phyloP scores from a whole-genome alignment of 1,140 invertebrate species.

The Adoxophyes honmai region DNA sequence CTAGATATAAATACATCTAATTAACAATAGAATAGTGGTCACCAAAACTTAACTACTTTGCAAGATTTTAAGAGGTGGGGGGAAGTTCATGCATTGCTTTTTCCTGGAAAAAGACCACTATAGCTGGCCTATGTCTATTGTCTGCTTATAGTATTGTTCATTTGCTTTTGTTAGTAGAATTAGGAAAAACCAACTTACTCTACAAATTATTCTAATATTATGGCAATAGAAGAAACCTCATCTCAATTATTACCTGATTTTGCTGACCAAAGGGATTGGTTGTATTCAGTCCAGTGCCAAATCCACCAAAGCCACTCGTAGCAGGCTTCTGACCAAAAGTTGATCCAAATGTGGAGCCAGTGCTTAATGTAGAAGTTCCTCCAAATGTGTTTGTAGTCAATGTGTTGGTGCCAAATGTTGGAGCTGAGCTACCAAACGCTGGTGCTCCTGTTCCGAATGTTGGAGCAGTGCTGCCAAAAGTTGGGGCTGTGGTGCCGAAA shows the following conservation, averaged over 20 bases:
- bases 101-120: no score
- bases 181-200: no score
- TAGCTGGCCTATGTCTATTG: no score
- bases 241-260: slow-evolving; percentile 34
- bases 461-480: slow-evolving; percentile 1
- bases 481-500: slow-evolving; percentile 26
- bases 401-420: slow-evolving; percentile 46
- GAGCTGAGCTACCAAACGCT: slow-evolving; percentile 42
- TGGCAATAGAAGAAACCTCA: slow-evolving; percentile 15
- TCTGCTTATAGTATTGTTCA: no score
- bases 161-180: no score
- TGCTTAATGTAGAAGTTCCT: slow-evolving; percentile 33
- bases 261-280: slow-evolving; percentile 50
- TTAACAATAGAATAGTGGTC: no score
- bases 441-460: slow-evolving; percentile 18
- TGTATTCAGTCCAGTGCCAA: slow-evolving; percentile 60
- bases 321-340: slow-evolving; percentile 71
- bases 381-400: slow-evolving; percentile 47
- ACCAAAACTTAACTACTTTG: no score
- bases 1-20: no score
- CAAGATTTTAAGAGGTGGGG: no score
- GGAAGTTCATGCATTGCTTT: no score
- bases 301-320: slow-evolving; percentile 73
- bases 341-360: slow-evolving; percentile 55
- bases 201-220: no score